phyloP scores from a whole-genome alignment of 1,140 invertebrate species.

The Platyscapa corneri region DNA sequence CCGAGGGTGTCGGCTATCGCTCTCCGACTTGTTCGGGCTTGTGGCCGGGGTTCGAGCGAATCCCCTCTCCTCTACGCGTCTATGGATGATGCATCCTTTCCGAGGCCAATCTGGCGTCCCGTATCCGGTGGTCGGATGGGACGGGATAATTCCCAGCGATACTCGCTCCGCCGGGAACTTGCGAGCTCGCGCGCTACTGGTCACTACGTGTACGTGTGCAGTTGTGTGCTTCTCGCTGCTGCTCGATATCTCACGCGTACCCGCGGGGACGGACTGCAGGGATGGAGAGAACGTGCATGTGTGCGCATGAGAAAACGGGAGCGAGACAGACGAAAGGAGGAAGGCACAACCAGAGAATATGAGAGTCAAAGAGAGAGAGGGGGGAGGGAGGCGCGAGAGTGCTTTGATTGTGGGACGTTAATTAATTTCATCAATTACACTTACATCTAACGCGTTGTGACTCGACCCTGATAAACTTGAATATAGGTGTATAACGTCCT shows the following conservation, averaged over 20 bases:
- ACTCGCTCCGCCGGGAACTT: neutral
- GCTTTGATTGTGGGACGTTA: slow-evolving; percentile 51
- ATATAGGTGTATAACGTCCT: neutral
- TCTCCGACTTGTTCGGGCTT: neutral
- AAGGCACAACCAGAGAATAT: slow-evolving; percentile 18
- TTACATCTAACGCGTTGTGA: slow-evolving; percentile 12
- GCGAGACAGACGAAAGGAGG: neutral
- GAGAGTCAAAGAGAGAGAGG: neutral
- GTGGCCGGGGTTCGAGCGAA: neutral
- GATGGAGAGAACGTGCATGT: neutral
- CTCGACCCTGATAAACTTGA: neutral
- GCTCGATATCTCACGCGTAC: neutral
- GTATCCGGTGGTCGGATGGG: slow-evolving; percentile 7
- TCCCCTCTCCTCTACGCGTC: neutral
- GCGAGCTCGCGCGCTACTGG: neutral
- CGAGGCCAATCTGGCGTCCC: neutral
- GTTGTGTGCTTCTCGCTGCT: neutral
- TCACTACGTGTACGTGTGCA: neutral
- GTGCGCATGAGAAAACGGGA: neutral
- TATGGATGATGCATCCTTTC: slow-evolving; percentile 39
- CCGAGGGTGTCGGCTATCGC: neutral
- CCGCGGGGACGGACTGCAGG: slow-evolving; percentile 18
- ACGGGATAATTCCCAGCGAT: neutral
- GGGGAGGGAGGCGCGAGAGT: neutral
- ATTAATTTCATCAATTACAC: slow-evolving; percentile 56